Conservation (phyloP, 2,888 invertebrate genomes). For the Diploptera punctata region DNA sequence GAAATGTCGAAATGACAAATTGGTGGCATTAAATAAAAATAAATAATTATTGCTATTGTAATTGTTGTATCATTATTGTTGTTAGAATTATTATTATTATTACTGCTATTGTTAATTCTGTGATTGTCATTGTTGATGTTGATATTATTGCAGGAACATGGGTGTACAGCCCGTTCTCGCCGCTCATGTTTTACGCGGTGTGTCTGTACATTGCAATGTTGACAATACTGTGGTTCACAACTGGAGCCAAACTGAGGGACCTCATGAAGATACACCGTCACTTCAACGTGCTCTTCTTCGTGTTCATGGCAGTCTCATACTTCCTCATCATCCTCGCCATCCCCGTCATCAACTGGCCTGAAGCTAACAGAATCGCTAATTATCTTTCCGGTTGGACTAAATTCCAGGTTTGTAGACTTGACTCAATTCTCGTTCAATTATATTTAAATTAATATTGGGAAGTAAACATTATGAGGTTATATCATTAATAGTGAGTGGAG, state of each 20-base stretch:
- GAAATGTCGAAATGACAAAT: too few species aligned
- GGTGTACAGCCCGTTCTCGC: background rate
- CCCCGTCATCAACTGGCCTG: conserved; percentile 21
- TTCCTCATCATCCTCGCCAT: conserved; percentile 17
- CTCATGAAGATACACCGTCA: conserved; percentile 19
- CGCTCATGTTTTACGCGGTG: conserved; percentile 12
- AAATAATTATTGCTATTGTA: too few species aligned
- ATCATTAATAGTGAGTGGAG: too few species aligned
- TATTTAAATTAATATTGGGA: too few species aligned
- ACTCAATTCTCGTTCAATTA: too few species aligned
- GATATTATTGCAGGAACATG: background rate
- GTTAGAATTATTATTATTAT: too few species aligned
- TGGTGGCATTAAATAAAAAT: too few species aligned
- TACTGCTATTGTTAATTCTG: too few species aligned
- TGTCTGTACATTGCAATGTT: conserved; percentile 13
- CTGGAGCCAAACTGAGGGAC: background rate
- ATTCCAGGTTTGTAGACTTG: conserved; percentile 7
- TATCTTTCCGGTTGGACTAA: conserved; percentile 14
- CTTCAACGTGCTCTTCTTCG: conserved; percentile 24
- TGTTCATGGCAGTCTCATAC: conserved; percentile 12
- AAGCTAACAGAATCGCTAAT: conserved; percentile 6
- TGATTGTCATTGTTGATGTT: too few species aligned
- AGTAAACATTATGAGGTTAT: too few species aligned
- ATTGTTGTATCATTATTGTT: too few species aligned
- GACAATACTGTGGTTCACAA: conserved; percentile 25